These are phyloP conservation scores for Hyposoter dolosus DNA, from an alignment of 2,888 invertebrate genomes.

Conservation along the genomic window DNA sequence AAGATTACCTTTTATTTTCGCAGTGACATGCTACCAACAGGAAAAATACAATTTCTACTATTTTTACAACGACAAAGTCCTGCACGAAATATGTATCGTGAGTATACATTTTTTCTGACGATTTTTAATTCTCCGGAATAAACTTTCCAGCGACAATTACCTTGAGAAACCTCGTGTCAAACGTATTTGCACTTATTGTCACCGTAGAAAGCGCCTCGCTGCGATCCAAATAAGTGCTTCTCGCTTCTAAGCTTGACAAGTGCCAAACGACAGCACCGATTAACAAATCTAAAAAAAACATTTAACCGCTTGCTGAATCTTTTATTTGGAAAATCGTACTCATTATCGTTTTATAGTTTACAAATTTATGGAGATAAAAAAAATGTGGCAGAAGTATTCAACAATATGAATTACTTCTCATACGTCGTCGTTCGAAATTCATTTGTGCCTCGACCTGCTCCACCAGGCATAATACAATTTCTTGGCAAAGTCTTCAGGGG, in stretches of 20 bases:
- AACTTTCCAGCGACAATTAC: not conserved
- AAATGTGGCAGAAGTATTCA: too few relatives aligned
- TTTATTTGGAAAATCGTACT: too few relatives aligned
- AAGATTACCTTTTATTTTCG: constrained; percentile 72
- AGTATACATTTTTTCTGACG: not conserved
- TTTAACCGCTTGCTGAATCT: not conserved
- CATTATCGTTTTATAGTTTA: too few relatives aligned
- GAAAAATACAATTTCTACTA: not conserved
- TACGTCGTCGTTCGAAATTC: too few relatives aligned
- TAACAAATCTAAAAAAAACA: not conserved
- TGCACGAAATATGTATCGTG: not conserved
- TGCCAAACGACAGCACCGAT: constrained; percentile 22
- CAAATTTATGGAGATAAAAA: too few relatives aligned
- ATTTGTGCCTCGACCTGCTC: too few relatives aligned
- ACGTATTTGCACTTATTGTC: not conserved
- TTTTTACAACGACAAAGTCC: not conserved
- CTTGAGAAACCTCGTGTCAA: constrained; percentile 16
- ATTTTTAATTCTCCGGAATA: not conserved
- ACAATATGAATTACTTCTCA: too few relatives aligned
- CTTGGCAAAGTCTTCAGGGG: too few relatives aligned
- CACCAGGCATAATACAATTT: too few relatives aligned
- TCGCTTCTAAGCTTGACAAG: not conserved
- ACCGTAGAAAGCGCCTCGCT: not conserved
- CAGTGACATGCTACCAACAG: constrained; percentile 71
- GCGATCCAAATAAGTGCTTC: not conserved